These are phyloP conservation scores for Apis cerana DNA, from an alignment of 1,140 invertebrate species.

Conservation along the genomic window DNA sequence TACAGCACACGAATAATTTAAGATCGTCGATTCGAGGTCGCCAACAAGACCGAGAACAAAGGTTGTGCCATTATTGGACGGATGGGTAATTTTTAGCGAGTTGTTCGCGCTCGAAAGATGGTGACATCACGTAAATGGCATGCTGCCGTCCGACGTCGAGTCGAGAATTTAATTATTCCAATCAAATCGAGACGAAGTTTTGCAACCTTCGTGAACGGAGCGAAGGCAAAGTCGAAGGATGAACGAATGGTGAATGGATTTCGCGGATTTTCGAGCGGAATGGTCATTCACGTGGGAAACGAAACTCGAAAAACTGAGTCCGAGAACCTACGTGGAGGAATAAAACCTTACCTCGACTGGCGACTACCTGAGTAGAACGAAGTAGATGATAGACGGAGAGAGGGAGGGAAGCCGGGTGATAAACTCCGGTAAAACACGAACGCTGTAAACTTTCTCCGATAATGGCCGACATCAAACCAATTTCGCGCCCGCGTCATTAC, in stretches of 20 bases:
- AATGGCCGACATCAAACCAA: conserved; percentile 73
- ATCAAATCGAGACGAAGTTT: conserved; percentile 29
- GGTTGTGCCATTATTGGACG: not conserved
- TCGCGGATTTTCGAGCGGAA: not conserved
- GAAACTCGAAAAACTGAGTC: conserved; percentile 57
- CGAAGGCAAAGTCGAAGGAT: not conserved
- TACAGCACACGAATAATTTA: no score
- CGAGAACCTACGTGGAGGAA: conserved; percentile 3
- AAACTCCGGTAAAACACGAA: conserved; percentile 75
- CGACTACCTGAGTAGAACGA: conserved; percentile 49
- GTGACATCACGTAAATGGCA: not conserved
- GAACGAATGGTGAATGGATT: not conserved
- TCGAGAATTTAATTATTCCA: not conserved
- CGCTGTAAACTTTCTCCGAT: conserved; percentile 74
- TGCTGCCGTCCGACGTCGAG: not conserved
- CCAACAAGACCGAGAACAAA: not conserved
- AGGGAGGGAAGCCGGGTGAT: conserved; percentile 61
- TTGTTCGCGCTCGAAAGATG: not conserved
- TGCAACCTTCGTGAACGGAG: not conserved
- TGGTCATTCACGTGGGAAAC: conserved; percentile 7
- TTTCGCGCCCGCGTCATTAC: conserved; percentile 70
- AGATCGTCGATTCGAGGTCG: not conserved
- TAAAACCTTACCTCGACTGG: conserved; percentile 66
- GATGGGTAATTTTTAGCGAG: not conserved
- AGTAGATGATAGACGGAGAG: conserved; percentile 48